Conservation (phyloP, 2,797 vertebrate genomes). For the Alcedo atthis region DNA sequence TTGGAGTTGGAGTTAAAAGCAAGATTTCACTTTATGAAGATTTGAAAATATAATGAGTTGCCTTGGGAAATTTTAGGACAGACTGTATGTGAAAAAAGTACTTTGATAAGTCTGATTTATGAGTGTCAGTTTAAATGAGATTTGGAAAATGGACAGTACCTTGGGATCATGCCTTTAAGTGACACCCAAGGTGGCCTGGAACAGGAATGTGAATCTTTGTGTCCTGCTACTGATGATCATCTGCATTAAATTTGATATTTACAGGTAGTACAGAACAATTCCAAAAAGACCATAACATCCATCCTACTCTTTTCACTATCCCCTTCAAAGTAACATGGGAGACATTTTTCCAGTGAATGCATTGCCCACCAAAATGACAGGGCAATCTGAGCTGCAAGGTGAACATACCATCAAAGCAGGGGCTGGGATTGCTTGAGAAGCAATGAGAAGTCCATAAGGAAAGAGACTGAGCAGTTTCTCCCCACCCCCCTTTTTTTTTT, state of each 20-base stretch:
- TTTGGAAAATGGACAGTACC: background rate
- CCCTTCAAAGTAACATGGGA: background rate
- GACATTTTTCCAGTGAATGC: fast-evolving
- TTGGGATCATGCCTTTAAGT: background rate
- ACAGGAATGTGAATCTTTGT: background rate
- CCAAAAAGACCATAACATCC: background rate
- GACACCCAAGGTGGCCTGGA: background rate
- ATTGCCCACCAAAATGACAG: background rate
- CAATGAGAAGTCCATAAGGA: background rate
- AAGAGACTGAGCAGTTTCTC: background rate
- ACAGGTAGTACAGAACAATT: background rate
- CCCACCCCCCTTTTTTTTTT: background rate
- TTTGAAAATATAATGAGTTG: background rate
- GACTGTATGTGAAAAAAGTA: background rate
- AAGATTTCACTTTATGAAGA: background rate
- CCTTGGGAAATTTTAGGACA: background rate
- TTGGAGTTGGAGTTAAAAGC: background rate
- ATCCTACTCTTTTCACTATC: background rate
- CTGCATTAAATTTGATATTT: background rate
- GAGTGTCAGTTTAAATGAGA: background rate
- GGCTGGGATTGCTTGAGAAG: background rate
- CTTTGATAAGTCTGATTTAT: background rate
- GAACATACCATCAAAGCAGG: background rate
- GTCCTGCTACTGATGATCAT: background rate
- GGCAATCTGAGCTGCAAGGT: background rate